These are phyloP conservation scores for Dicrurus megarhynchus DNA, from an alignment of 2,113 vertebrate species.

Conservation along the genomic window DNA sequence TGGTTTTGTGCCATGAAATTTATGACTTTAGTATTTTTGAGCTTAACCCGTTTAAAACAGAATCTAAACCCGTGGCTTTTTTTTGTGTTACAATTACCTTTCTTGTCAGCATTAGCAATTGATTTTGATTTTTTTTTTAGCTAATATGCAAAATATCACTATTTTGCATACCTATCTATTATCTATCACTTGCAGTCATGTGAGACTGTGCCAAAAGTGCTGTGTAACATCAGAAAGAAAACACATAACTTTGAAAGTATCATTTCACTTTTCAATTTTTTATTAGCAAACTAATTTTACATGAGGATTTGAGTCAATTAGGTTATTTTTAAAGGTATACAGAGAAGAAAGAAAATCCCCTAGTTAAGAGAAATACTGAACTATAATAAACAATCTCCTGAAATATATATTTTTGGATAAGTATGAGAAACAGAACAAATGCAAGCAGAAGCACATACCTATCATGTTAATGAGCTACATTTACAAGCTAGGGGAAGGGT, in stretches of 20 bases:
- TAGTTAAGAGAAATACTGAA: neutral
- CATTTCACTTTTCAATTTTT: neutral
- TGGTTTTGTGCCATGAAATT: neutral
- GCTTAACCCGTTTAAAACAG: neutral
- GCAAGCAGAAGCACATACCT: neutral
- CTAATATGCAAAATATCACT: neutral
- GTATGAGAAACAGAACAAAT: neutral
- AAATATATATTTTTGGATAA: neutral
- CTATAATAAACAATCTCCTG: neutral
- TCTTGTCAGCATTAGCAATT: neutral
- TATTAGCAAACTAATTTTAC: neutral
- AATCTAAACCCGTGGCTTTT: neutral
- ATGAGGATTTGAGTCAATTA: neutral
- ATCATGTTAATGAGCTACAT: neutral
- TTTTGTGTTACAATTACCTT: neutral
- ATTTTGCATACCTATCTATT: no score
- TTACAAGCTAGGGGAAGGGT: neutral
- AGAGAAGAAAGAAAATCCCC: neutral
- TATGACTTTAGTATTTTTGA: neutral
- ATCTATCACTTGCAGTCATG: neutral
- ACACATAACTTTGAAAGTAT: neutral
- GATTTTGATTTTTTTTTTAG: neutral
- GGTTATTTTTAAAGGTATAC: neutral
- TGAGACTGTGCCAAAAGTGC: neutral
- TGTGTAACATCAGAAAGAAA: neutral